Percentiles rank a stretch among this genome's conserved stretches.
Evolutionary conservation across 2,888 invertebrate species (phyloP).

Genomic region (Cephonodes hylas): DNA sequence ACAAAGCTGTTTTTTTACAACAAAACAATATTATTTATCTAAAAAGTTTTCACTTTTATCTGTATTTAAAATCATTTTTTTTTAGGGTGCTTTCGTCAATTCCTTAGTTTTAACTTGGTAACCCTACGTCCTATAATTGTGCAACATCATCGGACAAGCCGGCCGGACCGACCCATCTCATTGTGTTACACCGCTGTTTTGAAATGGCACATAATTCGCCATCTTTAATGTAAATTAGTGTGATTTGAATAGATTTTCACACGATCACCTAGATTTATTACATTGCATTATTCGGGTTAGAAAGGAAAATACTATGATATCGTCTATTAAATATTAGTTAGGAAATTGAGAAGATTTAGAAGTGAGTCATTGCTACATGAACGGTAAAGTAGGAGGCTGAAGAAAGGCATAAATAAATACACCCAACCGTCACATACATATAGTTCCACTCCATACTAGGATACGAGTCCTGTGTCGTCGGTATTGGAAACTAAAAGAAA

Average conservation of each 20-base stretch:
- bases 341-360: background rate
- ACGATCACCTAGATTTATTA: constrained; percentile 22
- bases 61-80: too few relatives aligned
- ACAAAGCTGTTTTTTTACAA: too few relatives aligned
- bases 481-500: too few relatives aligned
- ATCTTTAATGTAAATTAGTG: constrained; percentile 32
- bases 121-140: background rate
- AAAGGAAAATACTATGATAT: constrained; percentile 4
- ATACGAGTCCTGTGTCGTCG: too few relatives aligned
- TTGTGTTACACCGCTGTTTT: constrained; percentile 24
- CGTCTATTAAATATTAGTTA: background rate
- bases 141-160: background rate
- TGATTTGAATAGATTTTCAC: constrained; percentile 26
- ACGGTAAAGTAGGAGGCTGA: too few relatives aligned
- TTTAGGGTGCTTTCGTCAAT: too few relatives aligned
- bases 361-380: background rate
- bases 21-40: too few relatives aligned
- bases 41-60: too few relatives aligned
- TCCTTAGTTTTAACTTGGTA: too few relatives aligned
- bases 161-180: constrained; percentile 32
- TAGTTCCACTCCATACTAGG: too few relatives aligned
- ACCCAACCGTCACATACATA: too few relatives aligned
- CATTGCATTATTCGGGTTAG: constrained; percentile 6
- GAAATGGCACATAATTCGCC: constrained; percentile 22
- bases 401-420: too few relatives aligned